Evolutionary conservation across 2,113 vertebrate species (phyloP), one percentile per base, ranked within the genome.

Genomic region (Xiphophorus maculatus): DNA sequence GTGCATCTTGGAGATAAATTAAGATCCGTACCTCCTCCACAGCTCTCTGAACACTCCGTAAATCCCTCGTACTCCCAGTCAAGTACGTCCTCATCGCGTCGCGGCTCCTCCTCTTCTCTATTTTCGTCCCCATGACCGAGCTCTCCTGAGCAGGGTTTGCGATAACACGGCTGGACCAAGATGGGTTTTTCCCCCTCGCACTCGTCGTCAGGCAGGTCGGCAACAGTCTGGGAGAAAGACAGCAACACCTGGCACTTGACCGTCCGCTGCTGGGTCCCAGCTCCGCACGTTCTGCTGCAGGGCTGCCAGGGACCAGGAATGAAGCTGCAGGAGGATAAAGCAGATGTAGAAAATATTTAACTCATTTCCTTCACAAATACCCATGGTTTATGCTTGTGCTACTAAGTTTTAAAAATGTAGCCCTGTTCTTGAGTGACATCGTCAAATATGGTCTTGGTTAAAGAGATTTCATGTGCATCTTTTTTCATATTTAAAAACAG

Each of bases 11-110:
- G 30, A 66, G 27, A 22, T 33, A 15, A 62, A 5, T 22, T n/a
- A 58, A n/a, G 71, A 66, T 35, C n/a, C 89, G 17, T 93, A 99
- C 98, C 98, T 96, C 97, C 96, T 69, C 95, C 97, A 77, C 98
- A 99, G 2, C 96, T 95, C 84, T 96, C 94, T 0, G 98, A 98
- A 84, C 98, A 99, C 78, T 97, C 95, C 0, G 96, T 97, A 91
- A 98, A 98, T 3, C 97, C 97, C 69, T 97, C 94, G 0, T 98
- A 98, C 70, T 98, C 97, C 98, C 97, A 99, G 88, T 98, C 97
- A 42, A 96, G 95, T 12, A 97, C 94, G 84, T 97, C 95, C 61
- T 97, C 95, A 14, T 92, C 90, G 62, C 94, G 93, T 61, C 88
- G 93, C 19, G 89, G 73, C 72, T 76, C 74, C 0, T 67, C 63